Evolutionary conservation across 2,113 vertebrate genomes (phyloP), one percentile per base, ranked within the genome.

Genomic region (Anolis sagrei): DNA sequence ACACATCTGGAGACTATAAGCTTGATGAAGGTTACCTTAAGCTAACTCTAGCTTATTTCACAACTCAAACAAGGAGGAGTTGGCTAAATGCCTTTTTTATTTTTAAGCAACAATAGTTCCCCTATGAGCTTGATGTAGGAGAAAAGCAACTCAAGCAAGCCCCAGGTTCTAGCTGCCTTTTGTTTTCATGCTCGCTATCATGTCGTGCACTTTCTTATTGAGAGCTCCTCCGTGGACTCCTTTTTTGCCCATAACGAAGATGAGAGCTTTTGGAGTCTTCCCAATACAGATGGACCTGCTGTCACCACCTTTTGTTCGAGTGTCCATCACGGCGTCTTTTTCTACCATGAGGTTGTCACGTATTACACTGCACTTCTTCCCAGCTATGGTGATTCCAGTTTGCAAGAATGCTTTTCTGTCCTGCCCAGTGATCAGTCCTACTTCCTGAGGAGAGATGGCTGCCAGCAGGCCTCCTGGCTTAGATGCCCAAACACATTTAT

Each of bases 171-270:
- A 92, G 25, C 88, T 87, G 62, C 92, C 84, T 68, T 86, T 87
- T 9, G 16, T 14, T 68, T 86, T 82, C 88, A 96, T 83, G 75
- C 82, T 85, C 2, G 81, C 84, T 86, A 90, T 94, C 82, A 94
- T 85, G 76, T 93, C 70, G 48, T 92, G 93, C 49, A 84, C 87
- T 1, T 92, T 96, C 88, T 93, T 95, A 84, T 94, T 95, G 83
- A 96, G 92, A 39, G 90, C 7, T 79, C 92, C 93, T n/a, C 93
- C 91, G 0, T 93, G 94, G 83, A 94, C 87, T 7, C 96, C 93
- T 2, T 90, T 93, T n/a, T 94, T 92, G 29, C 91, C 93, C 87
- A 91, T 86, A 23, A 95, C 88, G 82, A 96, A 95, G 0, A 96
- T 90, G 18, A 96, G 89, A 5, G 79, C 54, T 69, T 93, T 93